These are phyloP conservation scores for Xiphydria camelus DNA, from an alignment of 2,888 invertebrate species.

Conservation along the genomic window DNA sequence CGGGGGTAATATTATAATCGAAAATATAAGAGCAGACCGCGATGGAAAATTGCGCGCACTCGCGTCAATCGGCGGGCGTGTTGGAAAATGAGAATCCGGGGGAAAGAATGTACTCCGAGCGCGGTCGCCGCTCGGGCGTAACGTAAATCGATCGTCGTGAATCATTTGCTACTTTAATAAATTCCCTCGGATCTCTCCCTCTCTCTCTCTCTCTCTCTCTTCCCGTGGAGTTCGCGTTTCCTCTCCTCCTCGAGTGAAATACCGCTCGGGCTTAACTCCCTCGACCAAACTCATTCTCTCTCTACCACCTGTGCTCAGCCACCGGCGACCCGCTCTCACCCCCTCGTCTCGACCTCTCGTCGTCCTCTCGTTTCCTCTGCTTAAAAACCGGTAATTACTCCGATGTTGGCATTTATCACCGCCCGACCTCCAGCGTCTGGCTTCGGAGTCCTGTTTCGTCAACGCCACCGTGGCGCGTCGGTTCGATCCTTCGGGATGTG, in stretches of 20 bases:
- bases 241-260: conserved; percentile 3
- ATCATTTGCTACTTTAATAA: conserved; percentile 2
- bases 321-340: conserved; percentile 15
- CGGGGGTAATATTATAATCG: too few relatives aligned
- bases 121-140: not conserved
- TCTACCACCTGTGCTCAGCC: conserved; percentile 1
- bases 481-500: too few relatives aligned
- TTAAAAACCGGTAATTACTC: conserved; percentile 45
- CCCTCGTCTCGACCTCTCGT: conserved; percentile 14
- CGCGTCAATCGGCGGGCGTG: conserved; percentile 4
- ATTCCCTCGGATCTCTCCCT: conserved; percentile 2
- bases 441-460: too few relatives aligned
- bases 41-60: conserved; percentile 3
- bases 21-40: too few relatives aligned
- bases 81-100: conserved; percentile 5
- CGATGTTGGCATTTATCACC: conserved; percentile 39
- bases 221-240: not conserved
- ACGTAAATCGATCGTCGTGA: not conserved
- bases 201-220: not conserved
- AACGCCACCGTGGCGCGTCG: too few relatives aligned
- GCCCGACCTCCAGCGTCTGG: too few relatives aligned
- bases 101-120: conserved; percentile 3
- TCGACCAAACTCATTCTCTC: too few relatives aligned
- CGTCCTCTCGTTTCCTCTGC: conserved; percentile 34
- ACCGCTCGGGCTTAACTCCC: too few relatives aligned